Percentiles rank a stretch among this genome's conserved stretches.
Conservation (phyloP, 2,797 vertebrate species). For the Geotrypetes seraphini region DNA sequence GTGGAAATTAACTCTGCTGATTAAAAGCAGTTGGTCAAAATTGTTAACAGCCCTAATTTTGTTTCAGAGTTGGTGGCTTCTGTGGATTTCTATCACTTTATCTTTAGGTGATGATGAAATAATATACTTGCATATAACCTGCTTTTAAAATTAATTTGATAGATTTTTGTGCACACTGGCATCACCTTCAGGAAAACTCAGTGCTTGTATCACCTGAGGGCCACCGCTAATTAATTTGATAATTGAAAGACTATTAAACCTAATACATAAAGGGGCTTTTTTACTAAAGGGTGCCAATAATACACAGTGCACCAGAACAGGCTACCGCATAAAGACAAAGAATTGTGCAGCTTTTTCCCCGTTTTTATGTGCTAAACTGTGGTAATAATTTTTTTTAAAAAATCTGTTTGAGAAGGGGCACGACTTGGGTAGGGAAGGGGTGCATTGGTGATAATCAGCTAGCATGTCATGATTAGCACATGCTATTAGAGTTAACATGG, state of each 20-base stretch:
- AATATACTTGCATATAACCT: slow-evolving; percentile 26
- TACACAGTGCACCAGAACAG: too few relatives aligned
- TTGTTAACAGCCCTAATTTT: slow-evolving; percentile 26
- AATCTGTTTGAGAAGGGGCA: too few relatives aligned
- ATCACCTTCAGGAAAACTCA: slow-evolving; percentile 23
- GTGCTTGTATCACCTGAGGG: slow-evolving; percentile 4
- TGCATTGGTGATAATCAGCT: too few relatives aligned
- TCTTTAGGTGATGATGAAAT: slow-evolving; percentile 26
- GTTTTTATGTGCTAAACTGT: too few relatives aligned
- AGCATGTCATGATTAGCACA: too few relatives aligned
- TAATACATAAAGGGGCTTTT: slow-evolving; percentile 5
- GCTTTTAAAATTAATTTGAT: slow-evolving; percentile 20
- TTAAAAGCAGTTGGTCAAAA: slow-evolving; percentile 24
- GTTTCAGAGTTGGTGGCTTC: slow-evolving; percentile 32
- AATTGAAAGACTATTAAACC: neutral
- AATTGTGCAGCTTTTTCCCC: too few relatives aligned
- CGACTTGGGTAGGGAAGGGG: too few relatives aligned
- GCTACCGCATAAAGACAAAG: too few relatives aligned
- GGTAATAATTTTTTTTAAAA: too few relatives aligned
- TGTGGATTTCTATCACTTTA: slow-evolving; percentile 30
- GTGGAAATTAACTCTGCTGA: slow-evolving; percentile 24
- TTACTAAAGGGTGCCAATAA: too few relatives aligned
- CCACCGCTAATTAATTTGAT: slow-evolving; percentile 7
- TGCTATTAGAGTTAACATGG: too few relatives aligned
- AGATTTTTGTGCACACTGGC: too few relatives aligned